These are phyloP conservation scores for Oryctolagus cuniculus DNA, from an alignment of 2,113 vertebrate species.

Conservation along the genomic window mOryCun1.1 NC_091432.1:103238501-103239000, in stretches of 20 bases:
- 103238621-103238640: slow-evolving; percentile 9
- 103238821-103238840: background rate
- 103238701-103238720: background rate
- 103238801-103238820: slow-evolving; percentile 37
- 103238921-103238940: background rate
- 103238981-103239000: slow-evolving; percentile 4
- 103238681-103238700: background rate
- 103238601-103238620: slow-evolving; percentile 26
- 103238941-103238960: slow-evolving; percentile 17
- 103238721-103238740: background rate
- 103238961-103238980: background rate
- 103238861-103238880: background rate
- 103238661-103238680: slow-evolving; percentile 33
- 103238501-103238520: background rate
- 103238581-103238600: background rate
- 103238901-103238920: background rate
- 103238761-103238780: background rate
- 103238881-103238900: slow-evolving; percentile 16
- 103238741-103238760: background rate
- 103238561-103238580: background rate
- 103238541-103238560: background rate
- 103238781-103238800: background rate
- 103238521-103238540: slow-evolving; percentile 7
- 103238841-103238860: background rate
- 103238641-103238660: slow-evolving; percentile 20